Evolutionary conservation across 2,113 vertebrate species (phyloP).

Genomic region (Nipponia nippon): DNA sequence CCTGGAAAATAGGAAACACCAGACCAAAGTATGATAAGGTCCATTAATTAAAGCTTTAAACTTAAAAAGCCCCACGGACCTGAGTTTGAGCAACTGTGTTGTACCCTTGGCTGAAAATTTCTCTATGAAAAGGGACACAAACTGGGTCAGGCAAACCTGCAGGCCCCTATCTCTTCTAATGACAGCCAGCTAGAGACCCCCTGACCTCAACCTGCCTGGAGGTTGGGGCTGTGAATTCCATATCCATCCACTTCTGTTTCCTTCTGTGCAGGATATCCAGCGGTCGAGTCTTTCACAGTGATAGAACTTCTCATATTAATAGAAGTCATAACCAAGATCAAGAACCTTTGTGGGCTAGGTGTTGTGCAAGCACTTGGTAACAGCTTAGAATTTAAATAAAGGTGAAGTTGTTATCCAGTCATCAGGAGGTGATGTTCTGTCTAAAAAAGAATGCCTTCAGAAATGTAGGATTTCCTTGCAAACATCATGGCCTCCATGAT

Average conservation of each 20-base stretch:
- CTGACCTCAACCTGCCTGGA: background rate
- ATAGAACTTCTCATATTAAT: background rate
- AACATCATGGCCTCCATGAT: background rate
- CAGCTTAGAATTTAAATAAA: background rate
- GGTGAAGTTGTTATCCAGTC: background rate
- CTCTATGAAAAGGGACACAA: background rate
- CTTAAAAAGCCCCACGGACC: background rate
- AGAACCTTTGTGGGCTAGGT: background rate
- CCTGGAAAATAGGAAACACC: background rate
- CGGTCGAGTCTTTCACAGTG: background rate
- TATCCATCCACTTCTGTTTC: background rate
- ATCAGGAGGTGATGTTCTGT: background rate
- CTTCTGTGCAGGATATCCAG: background rate
- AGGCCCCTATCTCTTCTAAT: background rate
- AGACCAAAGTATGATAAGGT: background rate
- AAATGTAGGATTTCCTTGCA: background rate
- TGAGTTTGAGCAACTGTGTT: background rate
- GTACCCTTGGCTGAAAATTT: background rate
- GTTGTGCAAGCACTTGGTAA: background rate
- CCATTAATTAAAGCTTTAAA: background rate
- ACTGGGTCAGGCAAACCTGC: background rate
- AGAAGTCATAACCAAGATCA: background rate
- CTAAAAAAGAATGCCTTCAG: background rate
- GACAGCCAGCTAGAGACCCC: background rate
- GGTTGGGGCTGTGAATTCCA: background rate